Evolutionary conservation across 2,797 vertebrate genomes (phyloP).

Genomic region (Anguilla obscura): DNA sequence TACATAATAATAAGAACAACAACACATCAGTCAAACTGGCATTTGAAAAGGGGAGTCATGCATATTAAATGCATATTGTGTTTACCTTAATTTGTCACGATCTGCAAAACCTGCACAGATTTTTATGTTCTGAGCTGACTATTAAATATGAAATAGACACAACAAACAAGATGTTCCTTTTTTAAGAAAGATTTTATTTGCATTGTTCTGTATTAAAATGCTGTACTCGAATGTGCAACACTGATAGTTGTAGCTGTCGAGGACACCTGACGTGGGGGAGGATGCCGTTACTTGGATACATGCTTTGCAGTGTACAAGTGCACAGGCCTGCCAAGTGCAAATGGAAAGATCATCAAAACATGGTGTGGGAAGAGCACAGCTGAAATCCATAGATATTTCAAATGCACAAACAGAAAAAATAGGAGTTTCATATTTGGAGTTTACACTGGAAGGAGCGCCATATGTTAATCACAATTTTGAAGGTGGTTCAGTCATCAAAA

Average conservation of each 20-base stretch:
- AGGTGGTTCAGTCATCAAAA: neutral
- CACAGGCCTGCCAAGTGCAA: neutral
- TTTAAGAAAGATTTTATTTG: conserved; percentile 1
- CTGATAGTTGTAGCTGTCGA: neutral
- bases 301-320: neutral
- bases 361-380: neutral
- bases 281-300: neutral
- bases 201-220: neutral
- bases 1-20: neutral
- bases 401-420: neutral
- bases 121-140: neutral
- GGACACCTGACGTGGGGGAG: neutral
- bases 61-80: neutral
- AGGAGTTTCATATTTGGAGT: neutral
- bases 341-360: neutral
- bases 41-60: neutral
- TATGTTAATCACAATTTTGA: neutral
- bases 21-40: neutral
- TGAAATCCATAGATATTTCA: neutral
- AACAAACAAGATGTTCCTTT: neutral
- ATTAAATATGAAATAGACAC: neutral
- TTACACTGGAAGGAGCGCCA: neutral
- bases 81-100: neutral
- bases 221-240: neutral
- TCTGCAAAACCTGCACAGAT: neutral